These are phyloP conservation scores for Episyrphus balteatus DNA, from an alignment of 1,140 invertebrate species.

Conservation along the genomic window DNA sequence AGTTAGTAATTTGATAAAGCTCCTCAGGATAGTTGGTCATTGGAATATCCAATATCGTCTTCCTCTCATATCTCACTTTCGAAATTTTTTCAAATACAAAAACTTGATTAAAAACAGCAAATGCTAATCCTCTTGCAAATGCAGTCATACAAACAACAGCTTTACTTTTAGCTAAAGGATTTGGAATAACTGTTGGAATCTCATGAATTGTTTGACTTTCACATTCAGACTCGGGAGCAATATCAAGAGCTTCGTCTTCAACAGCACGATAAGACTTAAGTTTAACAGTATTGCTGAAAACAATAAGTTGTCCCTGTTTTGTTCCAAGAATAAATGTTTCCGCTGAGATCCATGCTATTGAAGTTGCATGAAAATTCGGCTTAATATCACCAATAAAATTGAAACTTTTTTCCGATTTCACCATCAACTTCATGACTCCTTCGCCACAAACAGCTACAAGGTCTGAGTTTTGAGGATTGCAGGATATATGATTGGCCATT, in stretches of 20 bases:
- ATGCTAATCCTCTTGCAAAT: constrained; percentile 47
- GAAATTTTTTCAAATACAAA: constrained; percentile 49
- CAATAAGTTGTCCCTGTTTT: too few species aligned
- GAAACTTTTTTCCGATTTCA: constrained; percentile 54
- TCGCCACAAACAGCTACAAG: constrained; percentile 53
- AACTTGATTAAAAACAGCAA: constrained; percentile 44
- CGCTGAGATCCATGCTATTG: constrained; percentile 49
- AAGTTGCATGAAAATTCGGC: constrained; percentile 49
- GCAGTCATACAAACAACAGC: constrained; percentile 39
- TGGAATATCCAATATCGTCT: constrained; percentile 43
- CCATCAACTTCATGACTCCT: constrained; percentile 52
- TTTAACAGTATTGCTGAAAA: too few species aligned
- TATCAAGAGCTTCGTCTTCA: too few species aligned
- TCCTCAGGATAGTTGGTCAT: constrained; percentile 26
- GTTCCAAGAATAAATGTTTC: constrained; percentile 58
- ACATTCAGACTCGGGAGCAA: too few species aligned
- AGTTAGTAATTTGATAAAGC: constrained; percentile 39
- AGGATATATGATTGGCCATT: not conserved
- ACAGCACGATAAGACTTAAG: too few species aligned
- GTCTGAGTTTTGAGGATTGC: constrained; percentile 54
- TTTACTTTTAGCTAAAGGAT: too few species aligned
- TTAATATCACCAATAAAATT: constrained; percentile 53
- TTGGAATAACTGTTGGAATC: too few species aligned
- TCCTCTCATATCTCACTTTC: constrained; percentile 42
- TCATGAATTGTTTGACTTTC: too few species aligned